These are phyloP conservation scores for Antigone vipio DNA, from an alignment of 2,113 vertebrate species.

Conservation along the genomic window DNA sequence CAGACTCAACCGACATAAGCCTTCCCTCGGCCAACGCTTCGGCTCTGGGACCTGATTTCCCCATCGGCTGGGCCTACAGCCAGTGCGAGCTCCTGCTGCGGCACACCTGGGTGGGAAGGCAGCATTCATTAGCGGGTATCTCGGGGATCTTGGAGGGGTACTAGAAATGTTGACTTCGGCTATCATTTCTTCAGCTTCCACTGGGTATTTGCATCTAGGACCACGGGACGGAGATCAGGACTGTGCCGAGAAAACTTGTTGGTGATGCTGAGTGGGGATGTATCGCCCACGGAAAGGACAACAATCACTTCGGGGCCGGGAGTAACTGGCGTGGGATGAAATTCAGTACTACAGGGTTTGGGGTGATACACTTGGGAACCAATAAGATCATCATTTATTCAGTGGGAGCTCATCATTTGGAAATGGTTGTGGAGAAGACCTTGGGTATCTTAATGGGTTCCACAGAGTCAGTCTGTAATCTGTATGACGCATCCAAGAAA, in stretches of 20 bases:
- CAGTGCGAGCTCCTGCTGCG: not conserved
- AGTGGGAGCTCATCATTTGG: not conserved
- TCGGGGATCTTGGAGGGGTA: too few species aligned
- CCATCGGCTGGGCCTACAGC: too few species aligned
- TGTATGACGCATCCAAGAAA: not conserved
- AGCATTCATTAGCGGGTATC: rapidly evolving
- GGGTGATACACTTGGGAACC: not conserved
- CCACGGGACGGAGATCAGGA: not conserved
- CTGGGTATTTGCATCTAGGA: not conserved
- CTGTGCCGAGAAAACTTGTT: not conserved
- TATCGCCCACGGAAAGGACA: not conserved
- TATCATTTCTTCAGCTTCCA: not conserved
- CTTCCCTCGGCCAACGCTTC: not conserved
- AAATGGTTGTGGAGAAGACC: not conserved
- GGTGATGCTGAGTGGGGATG: not conserved
- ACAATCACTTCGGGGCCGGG: not conserved
- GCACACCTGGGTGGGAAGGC: not conserved
- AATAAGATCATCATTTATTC: not conserved
- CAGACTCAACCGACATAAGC: rapidly evolving
- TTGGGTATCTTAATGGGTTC: not conserved
- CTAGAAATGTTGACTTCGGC: not conserved
- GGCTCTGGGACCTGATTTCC: rapidly evolving
- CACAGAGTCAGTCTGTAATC: not conserved
- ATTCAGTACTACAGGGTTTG: not conserved
- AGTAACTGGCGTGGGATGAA: not conserved